Evolutionary conservation across 2,113 vertebrate species (phyloP).

Genomic region (Ailuropoda melanoleuca): DNA sequence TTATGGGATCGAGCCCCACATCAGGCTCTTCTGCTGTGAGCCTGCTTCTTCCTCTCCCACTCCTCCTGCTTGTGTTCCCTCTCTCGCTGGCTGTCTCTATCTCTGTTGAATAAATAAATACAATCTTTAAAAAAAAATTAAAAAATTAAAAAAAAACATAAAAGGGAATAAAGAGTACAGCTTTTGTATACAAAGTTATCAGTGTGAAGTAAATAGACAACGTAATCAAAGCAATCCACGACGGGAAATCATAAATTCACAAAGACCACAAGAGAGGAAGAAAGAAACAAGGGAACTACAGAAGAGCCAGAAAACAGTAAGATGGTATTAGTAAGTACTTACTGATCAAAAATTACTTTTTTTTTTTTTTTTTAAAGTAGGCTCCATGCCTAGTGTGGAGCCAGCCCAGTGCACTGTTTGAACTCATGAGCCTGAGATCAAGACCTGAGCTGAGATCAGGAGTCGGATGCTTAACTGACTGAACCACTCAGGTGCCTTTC

Average conservation of each 20-base stretch:
- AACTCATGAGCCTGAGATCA: not conserved
- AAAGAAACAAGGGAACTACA: not conserved
- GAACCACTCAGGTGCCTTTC: not conserved
- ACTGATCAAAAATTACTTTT: not conserved
- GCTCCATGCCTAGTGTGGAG: not conserved
- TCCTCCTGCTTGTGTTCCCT: no score
- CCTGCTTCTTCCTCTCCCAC: no score
- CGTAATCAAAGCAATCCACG: not conserved
- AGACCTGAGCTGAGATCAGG: not conserved
- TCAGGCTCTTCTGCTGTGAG: no score
- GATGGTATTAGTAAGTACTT: not conserved
- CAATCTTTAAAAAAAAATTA: no score
- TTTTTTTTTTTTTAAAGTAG: not conserved
- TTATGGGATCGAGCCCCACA: no score
- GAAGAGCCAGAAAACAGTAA: not conserved
- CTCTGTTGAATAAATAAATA: no score
- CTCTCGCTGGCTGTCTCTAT: no score
- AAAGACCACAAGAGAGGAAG: not conserved
- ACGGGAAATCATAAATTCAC: not conserved
- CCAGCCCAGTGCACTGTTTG: not conserved
- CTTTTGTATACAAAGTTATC: not conserved
- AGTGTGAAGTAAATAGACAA: not conserved
- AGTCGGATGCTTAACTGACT: not conserved
- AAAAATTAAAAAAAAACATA: no score
- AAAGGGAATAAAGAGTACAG: not conserved